phyloP scores from a whole-genome alignment of 2,888 invertebrate species.

The Rhamnusium bicolor region DNA sequence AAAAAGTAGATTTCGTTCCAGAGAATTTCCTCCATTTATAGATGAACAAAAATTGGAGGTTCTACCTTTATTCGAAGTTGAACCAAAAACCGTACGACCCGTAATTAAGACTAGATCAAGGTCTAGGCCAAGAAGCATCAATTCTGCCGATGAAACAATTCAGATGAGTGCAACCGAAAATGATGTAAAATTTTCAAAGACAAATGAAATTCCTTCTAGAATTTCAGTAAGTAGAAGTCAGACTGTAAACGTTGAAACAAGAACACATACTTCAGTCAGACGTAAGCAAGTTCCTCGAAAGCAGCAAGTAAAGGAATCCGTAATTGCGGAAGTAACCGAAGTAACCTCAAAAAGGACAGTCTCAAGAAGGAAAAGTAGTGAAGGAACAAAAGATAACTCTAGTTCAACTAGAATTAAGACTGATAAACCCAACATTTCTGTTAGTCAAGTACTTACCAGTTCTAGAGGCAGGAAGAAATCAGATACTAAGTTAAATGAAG shows the following conservation, averaged over 20 bases:
- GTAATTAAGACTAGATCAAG: constrained; percentile 24
- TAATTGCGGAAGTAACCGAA: constrained; percentile 65
- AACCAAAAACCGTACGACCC: constrained; percentile 61
- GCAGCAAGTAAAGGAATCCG: constrained; percentile 61
- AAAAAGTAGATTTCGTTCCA: constrained; percentile 47
- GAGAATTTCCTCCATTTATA: constrained; percentile 59
- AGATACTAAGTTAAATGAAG: constrained; percentile 54
- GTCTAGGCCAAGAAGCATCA: constrained; percentile 36
- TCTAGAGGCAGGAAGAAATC: constrained; percentile 59
- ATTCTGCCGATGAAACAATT: constrained; percentile 51
- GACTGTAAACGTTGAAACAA: constrained; percentile 55
- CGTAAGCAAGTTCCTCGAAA: constrained; percentile 40
- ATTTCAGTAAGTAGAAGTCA: constrained; percentile 46
- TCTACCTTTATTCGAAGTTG: constrained; percentile 67
- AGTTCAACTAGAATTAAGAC: not conserved
- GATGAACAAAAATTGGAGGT: constrained; percentile 68
- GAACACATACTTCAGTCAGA: constrained; percentile 51
- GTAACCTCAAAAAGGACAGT: constrained; percentile 65
- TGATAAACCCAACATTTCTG: constrained; percentile 40
- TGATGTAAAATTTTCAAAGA: constrained; percentile 57
- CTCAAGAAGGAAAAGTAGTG: constrained; percentile 51
- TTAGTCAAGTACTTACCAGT: constrained; percentile 41
- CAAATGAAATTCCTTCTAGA: constrained; percentile 43
- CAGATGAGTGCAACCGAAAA: constrained; percentile 59
- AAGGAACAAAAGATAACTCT: not conserved